A percentile compares a stretch with the other conserved stretches of the same genome.
phyloP scores from a whole-genome alignment of 2,113 vertebrate species.

The Spheniscus mendiculus region DNA sequence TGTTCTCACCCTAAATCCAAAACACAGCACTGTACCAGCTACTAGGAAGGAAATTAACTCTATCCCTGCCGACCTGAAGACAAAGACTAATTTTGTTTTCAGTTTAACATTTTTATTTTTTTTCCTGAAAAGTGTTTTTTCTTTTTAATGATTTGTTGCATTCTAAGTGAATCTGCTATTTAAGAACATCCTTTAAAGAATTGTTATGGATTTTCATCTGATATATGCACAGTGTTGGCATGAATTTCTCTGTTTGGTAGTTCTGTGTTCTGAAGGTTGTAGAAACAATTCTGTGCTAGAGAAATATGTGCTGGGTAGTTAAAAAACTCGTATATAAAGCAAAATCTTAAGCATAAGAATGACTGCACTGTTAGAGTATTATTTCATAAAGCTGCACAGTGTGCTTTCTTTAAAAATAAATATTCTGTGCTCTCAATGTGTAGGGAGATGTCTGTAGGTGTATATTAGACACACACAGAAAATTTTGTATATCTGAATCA shows the following conservation, averaged over 20 bases:
- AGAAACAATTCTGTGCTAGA: background rate
- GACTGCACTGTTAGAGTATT: background rate
- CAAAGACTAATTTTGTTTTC: background rate
- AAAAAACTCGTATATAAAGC: background rate
- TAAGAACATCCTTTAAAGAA: background rate
- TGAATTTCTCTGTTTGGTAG: background rate
- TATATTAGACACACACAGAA: background rate
- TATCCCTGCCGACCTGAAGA: too few species aligned
- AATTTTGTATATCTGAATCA: background rate
- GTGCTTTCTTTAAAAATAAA: background rate
- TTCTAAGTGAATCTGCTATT: background rate
- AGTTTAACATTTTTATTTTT: background rate
- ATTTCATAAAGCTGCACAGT: background rate
- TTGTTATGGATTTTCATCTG: background rate
- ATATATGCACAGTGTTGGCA: background rate
- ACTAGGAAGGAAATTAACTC: too few species aligned
- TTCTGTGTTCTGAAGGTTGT: background rate
- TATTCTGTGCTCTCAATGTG: background rate
- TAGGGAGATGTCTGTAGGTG: background rate
- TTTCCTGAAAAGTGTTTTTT: background rate
- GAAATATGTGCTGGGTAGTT: background rate
- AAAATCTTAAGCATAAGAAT: background rate
- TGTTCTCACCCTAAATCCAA: too few species aligned
- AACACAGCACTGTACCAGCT: too few species aligned
- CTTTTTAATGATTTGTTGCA: background rate